Evolutionary conservation across 2,113 vertebrate genomes (phyloP).

Genomic region (Mesoclemmys tuberculata): DNA sequence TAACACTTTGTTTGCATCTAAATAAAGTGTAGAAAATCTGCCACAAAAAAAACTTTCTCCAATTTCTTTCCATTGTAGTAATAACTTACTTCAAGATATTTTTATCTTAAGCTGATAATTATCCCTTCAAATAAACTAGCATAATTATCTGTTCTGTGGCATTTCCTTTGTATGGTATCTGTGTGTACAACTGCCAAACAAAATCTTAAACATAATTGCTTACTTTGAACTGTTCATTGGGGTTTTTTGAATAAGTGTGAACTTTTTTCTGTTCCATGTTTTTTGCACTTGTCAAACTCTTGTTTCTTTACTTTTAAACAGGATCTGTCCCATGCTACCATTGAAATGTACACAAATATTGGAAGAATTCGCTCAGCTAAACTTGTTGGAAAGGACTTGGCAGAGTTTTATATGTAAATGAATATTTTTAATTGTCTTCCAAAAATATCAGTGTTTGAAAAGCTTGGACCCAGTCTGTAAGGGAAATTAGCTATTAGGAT

Average conservation of each 20-base stretch:
- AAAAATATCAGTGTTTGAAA: background rate
- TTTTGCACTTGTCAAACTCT: background rate
- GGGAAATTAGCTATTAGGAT: accelerated
- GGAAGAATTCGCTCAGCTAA: constrained; percentile 90
- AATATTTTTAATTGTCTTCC: constrained; percentile 5
- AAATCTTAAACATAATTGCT: background rate
- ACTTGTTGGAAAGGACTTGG: constrained; percentile 95
- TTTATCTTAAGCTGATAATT: background rate
- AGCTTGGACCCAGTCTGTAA: background rate
- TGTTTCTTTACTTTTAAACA: constrained; percentile 66
- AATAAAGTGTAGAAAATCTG: background rate
- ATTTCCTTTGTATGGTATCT: background rate
- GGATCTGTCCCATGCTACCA: constrained; percentile 94
- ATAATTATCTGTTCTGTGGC: background rate
- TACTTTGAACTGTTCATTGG: background rate
- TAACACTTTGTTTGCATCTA: background rate
- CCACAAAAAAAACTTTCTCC: background rate
- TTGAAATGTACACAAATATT: constrained; percentile 95
- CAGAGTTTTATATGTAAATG: constrained; percentile 97
- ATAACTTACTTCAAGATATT: background rate
- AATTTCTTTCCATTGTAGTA: background rate
- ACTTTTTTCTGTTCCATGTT: background rate
- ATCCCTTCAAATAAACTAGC: background rate
- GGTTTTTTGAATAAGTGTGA: background rate
- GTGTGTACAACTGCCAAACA: background rate